Percentiles rank a stretch among this genome's conserved stretches.
Evolutionary conservation across 2,888 invertebrate species (phyloP).

Genomic region (Omphaloscelis lunosa): DNA sequence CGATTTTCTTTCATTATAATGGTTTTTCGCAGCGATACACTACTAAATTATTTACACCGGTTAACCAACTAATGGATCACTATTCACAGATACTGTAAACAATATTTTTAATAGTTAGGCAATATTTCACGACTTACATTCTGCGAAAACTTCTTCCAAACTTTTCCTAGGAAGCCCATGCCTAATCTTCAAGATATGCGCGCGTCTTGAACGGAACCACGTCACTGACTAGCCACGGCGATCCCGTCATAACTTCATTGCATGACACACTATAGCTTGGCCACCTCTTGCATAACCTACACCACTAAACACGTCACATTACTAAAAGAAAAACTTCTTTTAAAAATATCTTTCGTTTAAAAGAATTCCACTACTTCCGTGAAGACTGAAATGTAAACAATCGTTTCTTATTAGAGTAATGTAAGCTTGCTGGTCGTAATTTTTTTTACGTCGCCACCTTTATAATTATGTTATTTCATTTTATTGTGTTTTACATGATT

Average conservation of each 20-base stretch:
- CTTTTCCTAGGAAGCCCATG: constrained; percentile 78
- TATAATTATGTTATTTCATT: constrained; percentile 49
- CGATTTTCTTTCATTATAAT: constrained; percentile 19
- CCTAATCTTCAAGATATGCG: constrained; percentile 58
- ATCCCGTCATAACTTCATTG: constrained; percentile 45
- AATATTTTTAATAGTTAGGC: not conserved
- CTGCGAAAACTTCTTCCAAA: constrained; percentile 74
- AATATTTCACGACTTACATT: constrained; percentile 68
- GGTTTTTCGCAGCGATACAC: not conserved
- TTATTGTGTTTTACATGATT: constrained; percentile 51
- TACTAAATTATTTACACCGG: constrained; percentile 2
- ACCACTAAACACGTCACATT: constrained; percentile 69
- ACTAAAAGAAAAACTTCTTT: constrained; percentile 67
- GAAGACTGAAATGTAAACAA: constrained; percentile 74
- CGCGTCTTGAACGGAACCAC: constrained; percentile 60
- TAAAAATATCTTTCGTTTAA: constrained; percentile 75
- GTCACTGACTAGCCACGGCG: constrained; percentile 54
- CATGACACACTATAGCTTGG: constrained; percentile 64
- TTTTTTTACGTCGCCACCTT: constrained; percentile 23
- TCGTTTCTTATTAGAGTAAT: constrained; percentile 60
- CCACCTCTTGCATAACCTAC: constrained; percentile 76
- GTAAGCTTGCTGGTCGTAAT: constrained; percentile 64
- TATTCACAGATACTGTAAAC: not conserved
- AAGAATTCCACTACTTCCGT: constrained; percentile 80
- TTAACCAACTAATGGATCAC: not conserved